Evolutionary conservation across 2,888 invertebrate species (phyloP).

Genomic region (Aspidiotus destructor): DNA sequence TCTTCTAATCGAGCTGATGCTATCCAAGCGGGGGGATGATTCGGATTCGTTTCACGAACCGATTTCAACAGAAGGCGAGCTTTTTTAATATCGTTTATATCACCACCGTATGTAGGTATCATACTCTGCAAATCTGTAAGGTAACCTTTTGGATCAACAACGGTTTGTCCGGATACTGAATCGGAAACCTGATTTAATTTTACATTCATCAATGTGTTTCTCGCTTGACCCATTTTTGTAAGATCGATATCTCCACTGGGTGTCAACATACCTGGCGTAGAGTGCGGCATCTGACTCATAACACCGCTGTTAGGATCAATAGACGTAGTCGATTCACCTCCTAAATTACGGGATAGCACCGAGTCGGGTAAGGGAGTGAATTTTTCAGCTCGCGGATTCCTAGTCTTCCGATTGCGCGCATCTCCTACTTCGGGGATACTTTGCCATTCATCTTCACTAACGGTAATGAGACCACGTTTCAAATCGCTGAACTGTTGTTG

Average conservation of each 20-base stretch:
- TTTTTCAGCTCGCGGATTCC: slow-evolving; percentile 90
- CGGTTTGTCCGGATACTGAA: slow-evolving; percentile 97
- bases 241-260: slow-evolving; percentile 83
- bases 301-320: slow-evolving; percentile 79
- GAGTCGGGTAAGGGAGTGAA: slow-evolving; percentile 97
- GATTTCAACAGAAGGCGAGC: slow-evolving; percentile 89
- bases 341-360: slow-evolving; percentile 74
- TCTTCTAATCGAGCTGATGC: slow-evolving; percentile 97
- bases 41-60: slow-evolving; percentile 94
- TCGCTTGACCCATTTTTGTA: slow-evolving; percentile 95
- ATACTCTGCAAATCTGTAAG: slow-evolving; percentile 98
- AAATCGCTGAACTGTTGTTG: slow-evolving; percentile 98
- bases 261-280: slow-evolving; percentile 75
- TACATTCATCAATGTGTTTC: slow-evolving; percentile 98
- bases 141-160: slow-evolving; percentile 98
- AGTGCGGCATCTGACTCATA: slow-evolving; percentile 68
- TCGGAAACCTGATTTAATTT: slow-evolving; percentile 92
- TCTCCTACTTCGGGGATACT: slow-evolving; percentile 99
- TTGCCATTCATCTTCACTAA: slow-evolving; percentile 91
- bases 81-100: slow-evolving; percentile 92
- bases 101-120: slow-evolving; percentile 97
- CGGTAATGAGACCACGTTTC: slow-evolving; percentile 71
- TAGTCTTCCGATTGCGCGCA: slow-evolving; percentile 87
- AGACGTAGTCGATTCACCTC: slow-evolving; percentile 65
- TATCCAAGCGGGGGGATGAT: slow-evolving; percentile 99